A percentile compares a stretch with the other conserved stretches of the same genome.
phyloP scores from a whole-genome alignment of 1,140 invertebrate species.

The Ladona fulva region DNA sequence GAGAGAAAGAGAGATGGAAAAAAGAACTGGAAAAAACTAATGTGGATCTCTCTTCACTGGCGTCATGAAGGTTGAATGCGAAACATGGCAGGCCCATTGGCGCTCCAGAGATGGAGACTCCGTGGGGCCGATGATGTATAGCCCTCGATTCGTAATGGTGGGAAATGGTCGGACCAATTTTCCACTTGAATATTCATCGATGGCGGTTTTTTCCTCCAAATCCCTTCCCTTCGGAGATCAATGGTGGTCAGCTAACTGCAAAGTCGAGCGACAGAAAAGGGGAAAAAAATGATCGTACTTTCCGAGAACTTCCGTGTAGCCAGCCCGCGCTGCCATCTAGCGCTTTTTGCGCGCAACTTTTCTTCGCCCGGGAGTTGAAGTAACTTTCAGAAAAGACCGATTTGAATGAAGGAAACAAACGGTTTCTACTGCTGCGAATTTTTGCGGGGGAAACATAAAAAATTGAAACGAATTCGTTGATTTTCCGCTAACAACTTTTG shows the following conservation, averaged over 20 bases:
- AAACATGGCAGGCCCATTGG: neutral
- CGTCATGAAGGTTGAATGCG: conserved; percentile 4
- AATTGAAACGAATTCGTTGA: too few species aligned
- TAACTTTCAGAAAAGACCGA: too few species aligned
- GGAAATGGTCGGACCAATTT: neutral
- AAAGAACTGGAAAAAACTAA: neutral
- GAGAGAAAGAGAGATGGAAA: neutral
- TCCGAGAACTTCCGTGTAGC: neutral
- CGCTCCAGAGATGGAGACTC: neutral
- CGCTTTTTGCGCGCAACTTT: too few species aligned
- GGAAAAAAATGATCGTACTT: neutral
- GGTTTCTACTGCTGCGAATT: too few species aligned
- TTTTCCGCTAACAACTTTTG: too few species aligned
- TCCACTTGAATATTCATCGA: conserved; percentile 6
- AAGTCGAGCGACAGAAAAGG: neutral
- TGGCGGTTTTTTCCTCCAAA: neutral
- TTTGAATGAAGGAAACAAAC: too few species aligned
- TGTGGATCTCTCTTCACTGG: neutral
- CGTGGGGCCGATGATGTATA: neutral
- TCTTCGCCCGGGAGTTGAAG: too few species aligned
- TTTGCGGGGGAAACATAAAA: too few species aligned
- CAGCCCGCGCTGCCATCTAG: neutral
- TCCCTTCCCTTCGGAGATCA: neutral
- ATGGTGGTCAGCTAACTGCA: neutral
- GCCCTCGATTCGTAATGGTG: neutral